Percentiles rank a stretch among this genome's conserved stretches.
Conservation (phyloP, 2,888 invertebrate genomes). For the Belgica antarctica region DNA sequence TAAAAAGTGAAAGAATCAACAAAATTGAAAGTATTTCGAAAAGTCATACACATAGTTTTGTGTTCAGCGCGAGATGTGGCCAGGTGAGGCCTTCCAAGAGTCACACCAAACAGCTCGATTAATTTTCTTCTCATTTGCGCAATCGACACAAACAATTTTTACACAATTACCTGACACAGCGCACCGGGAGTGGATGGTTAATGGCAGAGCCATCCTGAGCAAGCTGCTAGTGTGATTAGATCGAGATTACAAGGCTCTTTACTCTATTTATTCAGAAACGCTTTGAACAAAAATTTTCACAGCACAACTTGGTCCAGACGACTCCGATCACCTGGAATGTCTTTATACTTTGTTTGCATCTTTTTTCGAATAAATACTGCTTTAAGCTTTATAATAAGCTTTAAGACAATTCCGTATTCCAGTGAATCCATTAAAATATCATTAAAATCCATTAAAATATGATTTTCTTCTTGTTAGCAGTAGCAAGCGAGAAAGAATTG, state of each 20-base stretch:
- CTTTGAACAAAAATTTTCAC: too few relatives aligned
- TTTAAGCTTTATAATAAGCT: too few relatives aligned
- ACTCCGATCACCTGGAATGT: too few relatives aligned
- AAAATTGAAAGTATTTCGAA: slow-evolving; percentile 15
- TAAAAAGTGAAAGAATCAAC: background rate
- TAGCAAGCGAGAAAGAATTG: background rate
- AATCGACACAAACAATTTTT: background rate
- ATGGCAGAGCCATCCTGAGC: background rate
- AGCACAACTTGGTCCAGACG: too few relatives aligned
- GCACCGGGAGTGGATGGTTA: background rate
- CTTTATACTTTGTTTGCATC: slow-evolving; percentile 20
- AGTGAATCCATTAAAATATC: slow-evolving; percentile 10
- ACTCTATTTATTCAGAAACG: too few relatives aligned
- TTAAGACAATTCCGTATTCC: background rate
- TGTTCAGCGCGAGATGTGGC: too few relatives aligned
- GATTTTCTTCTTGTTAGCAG: background rate
- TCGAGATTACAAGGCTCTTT: too few relatives aligned
- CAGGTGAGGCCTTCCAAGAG: background rate
- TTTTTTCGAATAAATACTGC: background rate
- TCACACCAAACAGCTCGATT: background rate
- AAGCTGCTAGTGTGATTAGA: too few relatives aligned
- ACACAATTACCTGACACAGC: background rate
- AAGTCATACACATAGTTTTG: background rate
- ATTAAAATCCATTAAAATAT: slow-evolving; percentile 19
- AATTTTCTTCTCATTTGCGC: slow-evolving; percentile 9